These are phyloP conservation scores for Gasterosteus nipponicus DNA, from an alignment of 2,113 vertebrate species.

Conservation along the genomic window DNA sequence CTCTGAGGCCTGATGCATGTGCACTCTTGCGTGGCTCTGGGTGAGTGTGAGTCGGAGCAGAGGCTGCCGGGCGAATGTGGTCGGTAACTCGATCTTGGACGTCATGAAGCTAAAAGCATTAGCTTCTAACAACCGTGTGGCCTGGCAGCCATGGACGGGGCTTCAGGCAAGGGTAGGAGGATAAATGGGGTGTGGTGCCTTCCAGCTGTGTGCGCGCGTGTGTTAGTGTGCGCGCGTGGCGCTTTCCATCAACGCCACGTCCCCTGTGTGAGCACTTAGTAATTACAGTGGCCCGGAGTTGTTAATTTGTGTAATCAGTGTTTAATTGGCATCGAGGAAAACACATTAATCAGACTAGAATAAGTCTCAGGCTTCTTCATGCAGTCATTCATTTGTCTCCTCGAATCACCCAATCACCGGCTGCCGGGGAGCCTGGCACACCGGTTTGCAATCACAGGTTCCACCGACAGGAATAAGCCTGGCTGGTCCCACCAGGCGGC, in stretches of 20 bases:
- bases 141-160: slow-evolving; percentile 56
- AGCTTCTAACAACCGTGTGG: slow-evolving; percentile 69
- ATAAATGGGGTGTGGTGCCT: slow-evolving; percentile 66
- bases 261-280: slow-evolving; percentile 69
- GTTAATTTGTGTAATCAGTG: slow-evolving; percentile 80
- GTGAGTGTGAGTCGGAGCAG: slow-evolving; percentile 33
- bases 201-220: slow-evolving; percentile 37
- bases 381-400: slow-evolving; percentile 66
- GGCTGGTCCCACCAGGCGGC: slow-evolving; percentile 27
- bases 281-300: slow-evolving; percentile 70
- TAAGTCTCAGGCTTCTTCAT: slow-evolving; percentile 63
- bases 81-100: slow-evolving; percentile 70
- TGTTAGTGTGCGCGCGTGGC: neutral
- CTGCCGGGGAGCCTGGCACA: slow-evolving; percentile 19
- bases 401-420: slow-evolving; percentile 65
- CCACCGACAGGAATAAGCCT: slow-evolving; percentile 17
- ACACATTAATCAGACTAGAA: slow-evolving; percentile 77
- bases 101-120: slow-evolving; percentile 71
- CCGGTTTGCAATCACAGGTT: slow-evolving; percentile 49
- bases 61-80: slow-evolving; percentile 55
- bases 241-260: slow-evolving; percentile 58
- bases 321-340: slow-evolving; percentile 79
- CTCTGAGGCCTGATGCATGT: slow-evolving; percentile 51
- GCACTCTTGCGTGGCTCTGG: slow-evolving; percentile 35
- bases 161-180: slow-evolving; percentile 55